Evolutionary conservation across 2,797 vertebrate species (phyloP).

Genomic region (Presbytis comata): DNA sequence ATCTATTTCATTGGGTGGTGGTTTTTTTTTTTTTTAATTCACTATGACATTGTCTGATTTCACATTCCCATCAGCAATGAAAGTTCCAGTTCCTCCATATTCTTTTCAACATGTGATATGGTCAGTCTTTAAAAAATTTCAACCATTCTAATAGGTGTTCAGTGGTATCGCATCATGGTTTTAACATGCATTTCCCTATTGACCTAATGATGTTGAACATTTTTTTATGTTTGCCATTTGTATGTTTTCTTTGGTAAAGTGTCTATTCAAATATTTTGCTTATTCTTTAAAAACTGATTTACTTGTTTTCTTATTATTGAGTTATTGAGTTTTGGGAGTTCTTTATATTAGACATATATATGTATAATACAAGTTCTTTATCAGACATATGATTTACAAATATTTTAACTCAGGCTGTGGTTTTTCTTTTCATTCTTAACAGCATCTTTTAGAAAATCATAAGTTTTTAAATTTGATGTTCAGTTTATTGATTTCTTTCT

Average conservation of each 20-base stretch:
- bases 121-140: background rate
- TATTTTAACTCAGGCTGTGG: background rate
- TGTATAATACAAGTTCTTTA: background rate
- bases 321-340: background rate
- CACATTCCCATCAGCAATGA: background rate
- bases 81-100: background rate
- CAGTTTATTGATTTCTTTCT: background rate
- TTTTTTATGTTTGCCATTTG: background rate
- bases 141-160: background rate
- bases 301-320: background rate
- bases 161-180: background rate
- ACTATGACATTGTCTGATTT: background rate
- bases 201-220: background rate
- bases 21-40: background rate
- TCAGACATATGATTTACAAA: background rate
- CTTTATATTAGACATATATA: background rate
- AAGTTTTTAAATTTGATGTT: background rate
- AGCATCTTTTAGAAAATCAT: background rate
- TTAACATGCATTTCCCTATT: background rate
- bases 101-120: background rate
- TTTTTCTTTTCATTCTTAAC: background rate
- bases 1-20: background rate
- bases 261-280: background rate
- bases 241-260: background rate
- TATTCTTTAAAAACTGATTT: background rate